Conservation (phyloP, 1,140 invertebrate genomes). For the Atta texana region DNA sequence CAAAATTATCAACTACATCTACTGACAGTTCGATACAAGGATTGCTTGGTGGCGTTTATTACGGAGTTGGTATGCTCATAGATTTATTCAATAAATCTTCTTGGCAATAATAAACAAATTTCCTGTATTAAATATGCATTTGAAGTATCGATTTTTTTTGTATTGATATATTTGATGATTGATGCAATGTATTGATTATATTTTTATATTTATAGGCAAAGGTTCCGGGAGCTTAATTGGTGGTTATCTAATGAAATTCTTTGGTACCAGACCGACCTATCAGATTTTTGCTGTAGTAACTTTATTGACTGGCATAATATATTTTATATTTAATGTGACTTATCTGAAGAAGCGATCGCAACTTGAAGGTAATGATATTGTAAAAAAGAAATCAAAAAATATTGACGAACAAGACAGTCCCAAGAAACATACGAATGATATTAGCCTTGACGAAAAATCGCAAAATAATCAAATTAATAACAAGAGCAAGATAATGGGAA, state of each 20-base stretch:
- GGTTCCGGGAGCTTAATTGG: conserved; percentile 92
- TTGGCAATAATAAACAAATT: background rate
- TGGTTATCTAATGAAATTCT: conserved; percentile 91
- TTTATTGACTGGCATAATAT: conserved; percentile 89
- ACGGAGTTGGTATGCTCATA: conserved; percentile 90
- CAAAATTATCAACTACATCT: conserved; percentile 91
- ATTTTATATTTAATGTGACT: conserved; percentile 90
- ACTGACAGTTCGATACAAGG: conserved; percentile 94
- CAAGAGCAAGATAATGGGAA: conserved; percentile 25
- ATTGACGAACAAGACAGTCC: conserved; percentile 75
- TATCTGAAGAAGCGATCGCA: conserved; percentile 88
- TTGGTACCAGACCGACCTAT: conserved; percentile 91
- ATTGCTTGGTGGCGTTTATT: conserved; percentile 92
- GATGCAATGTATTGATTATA: background rate
- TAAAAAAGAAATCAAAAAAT: conserved; percentile 85
- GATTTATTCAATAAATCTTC: background rate
- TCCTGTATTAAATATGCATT: too few species aligned
- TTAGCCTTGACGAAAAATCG: conserved; percentile 55
- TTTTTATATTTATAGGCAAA: conserved; percentile 87
- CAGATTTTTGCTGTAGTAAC: conserved; percentile 90
- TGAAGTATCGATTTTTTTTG: too few species aligned
- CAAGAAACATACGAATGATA: conserved; percentile 52
- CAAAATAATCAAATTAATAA: background rate
- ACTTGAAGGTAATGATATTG: conserved; percentile 86
- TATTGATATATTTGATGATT: background rate